phyloP scores from a whole-genome alignment of 2,113 vertebrate species.

The Theristicus caerulescens region DNA sequence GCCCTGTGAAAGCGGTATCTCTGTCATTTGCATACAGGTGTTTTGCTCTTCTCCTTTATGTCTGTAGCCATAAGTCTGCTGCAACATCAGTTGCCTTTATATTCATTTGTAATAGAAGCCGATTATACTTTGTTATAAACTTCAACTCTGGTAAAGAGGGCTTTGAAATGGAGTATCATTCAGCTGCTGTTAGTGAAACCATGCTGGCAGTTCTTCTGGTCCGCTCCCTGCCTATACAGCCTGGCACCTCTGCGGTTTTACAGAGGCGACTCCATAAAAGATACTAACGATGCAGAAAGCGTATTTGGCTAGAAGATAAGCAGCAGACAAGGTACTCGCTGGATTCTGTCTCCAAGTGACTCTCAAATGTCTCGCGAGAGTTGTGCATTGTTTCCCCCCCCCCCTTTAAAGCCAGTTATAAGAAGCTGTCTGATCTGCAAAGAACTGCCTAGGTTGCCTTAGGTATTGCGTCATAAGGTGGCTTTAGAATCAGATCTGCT shows the following conservation, averaged over 20 bases:
- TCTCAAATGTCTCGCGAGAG: neutral
- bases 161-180: neutral
- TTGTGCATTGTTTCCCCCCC: neutral
- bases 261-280: neutral
- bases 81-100: neutral
- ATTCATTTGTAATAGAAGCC: neutral
- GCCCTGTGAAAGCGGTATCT: neutral
- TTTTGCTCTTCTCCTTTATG: neutral
- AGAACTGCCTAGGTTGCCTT: neutral
- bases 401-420: neutral
- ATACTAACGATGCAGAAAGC: fast-evolving
- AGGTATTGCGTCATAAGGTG: neutral
- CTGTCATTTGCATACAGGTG: neutral
- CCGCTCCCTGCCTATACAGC: fast-evolving
- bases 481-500: neutral
- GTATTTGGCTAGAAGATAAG: neutral
- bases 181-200: neutral
- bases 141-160: neutral
- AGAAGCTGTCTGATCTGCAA: neutral
- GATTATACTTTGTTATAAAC: neutral
- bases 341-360: neutral
- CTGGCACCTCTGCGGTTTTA: neutral
- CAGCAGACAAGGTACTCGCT: neutral
- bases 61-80: neutral
- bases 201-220: neutral